A percentile compares a stretch with the other conserved stretches of the same genome.
Evolutionary conservation across 1,140 invertebrate genomes (phyloP).

Genomic region (Ceratina australensis): DNA sequence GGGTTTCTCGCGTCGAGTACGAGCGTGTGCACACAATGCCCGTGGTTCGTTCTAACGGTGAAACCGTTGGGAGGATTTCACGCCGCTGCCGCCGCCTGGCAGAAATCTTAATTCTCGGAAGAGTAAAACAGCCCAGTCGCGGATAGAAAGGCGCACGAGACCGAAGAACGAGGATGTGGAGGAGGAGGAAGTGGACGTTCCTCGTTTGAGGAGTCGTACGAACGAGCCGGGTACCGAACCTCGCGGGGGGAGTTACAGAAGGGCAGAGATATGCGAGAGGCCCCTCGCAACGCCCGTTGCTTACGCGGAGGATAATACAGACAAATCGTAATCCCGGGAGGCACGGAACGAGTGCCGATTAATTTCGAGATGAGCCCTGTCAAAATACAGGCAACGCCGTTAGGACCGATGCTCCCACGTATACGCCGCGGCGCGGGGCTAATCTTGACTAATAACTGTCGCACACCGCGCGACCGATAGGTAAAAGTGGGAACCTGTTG

Average conservation of each 20-base stretch:
- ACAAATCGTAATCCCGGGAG: conserved; percentile 76
- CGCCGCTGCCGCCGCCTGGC: conserved; percentile 36
- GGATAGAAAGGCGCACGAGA: conserved; percentile 29
- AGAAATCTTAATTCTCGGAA: conserved; percentile 68
- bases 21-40: conserved; percentile 52
- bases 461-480: conserved; percentile 53
- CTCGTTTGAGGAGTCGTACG: background rate
- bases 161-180: background rate
- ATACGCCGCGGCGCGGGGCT: conserved; percentile 51
- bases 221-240: background rate
- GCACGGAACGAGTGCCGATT: conserved; percentile 73
- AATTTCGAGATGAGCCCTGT: conserved; percentile 76
- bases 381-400: conserved; percentile 70
- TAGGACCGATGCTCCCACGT: conserved; percentile 54
- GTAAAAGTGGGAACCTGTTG: conserved; percentile 45
- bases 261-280: background rate
- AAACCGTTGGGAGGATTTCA: conserved; percentile 62
- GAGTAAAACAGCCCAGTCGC: conserved; percentile 19
- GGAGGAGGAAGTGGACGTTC: background rate
- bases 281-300: conserved; percentile 34
- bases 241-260: conserved; percentile 1
- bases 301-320: conserved; percentile 68
- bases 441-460: conserved; percentile 79
- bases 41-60: conserved; percentile 57
- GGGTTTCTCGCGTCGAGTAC: conserved; percentile 47